Evolutionary conservation across 2,888 invertebrate genomes (phyloP).

Genomic region (Fragum fragum): DNA sequence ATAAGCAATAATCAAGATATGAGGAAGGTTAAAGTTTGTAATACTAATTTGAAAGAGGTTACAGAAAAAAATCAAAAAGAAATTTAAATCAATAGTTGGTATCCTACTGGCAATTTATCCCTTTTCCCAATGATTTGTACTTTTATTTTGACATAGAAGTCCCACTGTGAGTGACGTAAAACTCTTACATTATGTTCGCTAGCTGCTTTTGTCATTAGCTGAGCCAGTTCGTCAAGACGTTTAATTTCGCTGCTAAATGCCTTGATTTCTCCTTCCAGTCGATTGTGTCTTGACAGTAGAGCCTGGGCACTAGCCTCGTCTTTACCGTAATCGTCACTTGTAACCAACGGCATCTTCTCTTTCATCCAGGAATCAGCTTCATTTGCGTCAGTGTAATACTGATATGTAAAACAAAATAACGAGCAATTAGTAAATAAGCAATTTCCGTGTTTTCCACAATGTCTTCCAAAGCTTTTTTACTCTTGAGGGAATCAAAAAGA

Average conservation of each 20-base stretch:
- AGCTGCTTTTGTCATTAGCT: conserved; percentile 88
- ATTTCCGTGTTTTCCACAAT: too few species aligned
- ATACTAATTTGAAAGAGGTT: too few species aligned
- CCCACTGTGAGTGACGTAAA: too few species aligned
- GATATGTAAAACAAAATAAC: conserved; percentile 56
- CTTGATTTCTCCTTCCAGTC: conserved; percentile 95
- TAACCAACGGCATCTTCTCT: conserved; percentile 96
- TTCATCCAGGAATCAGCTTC: conserved; percentile 99
- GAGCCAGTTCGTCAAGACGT: conserved; percentile 92
- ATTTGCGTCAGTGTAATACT: conserved; percentile 98
- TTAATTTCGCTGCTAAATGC: conserved; percentile 94
- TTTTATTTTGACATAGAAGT: background rate
- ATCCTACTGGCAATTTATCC: too few species aligned
- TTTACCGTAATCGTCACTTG: conserved; percentile 95
- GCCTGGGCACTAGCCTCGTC: conserved; percentile 96
- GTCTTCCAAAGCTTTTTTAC: too few species aligned
- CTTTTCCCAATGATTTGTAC: too few species aligned
- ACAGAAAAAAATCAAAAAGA: too few species aligned
- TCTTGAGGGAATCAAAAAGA: too few species aligned
- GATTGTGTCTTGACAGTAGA: conserved; percentile 94
- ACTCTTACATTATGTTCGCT: conserved; percentile 85
- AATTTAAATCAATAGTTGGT: too few species aligned
- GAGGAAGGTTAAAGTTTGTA: too few species aligned
- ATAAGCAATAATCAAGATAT: too few species aligned
- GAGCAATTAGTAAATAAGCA: too few species aligned